Evolutionary conservation across 2,888 invertebrate species (phyloP).

Genomic region (Desoria tigrina): DNA sequence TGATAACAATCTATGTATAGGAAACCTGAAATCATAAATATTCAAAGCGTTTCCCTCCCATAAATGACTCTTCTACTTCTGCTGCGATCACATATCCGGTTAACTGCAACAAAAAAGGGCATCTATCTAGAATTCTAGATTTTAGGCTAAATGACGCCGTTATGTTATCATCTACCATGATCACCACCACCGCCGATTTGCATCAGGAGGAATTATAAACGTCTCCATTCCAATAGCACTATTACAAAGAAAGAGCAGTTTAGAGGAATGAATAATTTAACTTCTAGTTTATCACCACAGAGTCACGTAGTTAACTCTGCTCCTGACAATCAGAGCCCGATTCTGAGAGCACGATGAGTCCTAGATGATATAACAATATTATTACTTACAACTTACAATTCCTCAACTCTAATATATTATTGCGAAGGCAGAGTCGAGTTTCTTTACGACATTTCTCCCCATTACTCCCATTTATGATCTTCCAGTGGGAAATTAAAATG

Average conservation of each 20-base stretch:
- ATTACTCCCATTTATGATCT: slow-evolving; percentile 22
- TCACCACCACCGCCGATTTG: too few species aligned
- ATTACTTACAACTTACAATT: background rate
- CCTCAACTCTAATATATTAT: too few species aligned
- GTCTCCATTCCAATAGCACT: background rate
- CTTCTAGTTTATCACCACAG: background rate
- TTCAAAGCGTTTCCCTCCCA: too few species aligned
- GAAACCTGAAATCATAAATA: too few species aligned
- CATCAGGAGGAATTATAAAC: background rate
- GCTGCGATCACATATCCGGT: too few species aligned
- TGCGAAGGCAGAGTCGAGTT: background rate
- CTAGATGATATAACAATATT: background rate
- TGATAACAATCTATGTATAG: too few species aligned
- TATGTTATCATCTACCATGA: too few species aligned
- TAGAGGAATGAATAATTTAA: slow-evolving; percentile 6
- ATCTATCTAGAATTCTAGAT: too few species aligned
- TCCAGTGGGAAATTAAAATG: slow-evolving; percentile 19
- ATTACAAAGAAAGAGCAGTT: too few species aligned
- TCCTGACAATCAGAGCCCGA: background rate
- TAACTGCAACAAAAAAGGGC: too few species aligned
- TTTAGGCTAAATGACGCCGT: too few species aligned
- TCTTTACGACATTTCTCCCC: slow-evolving; percentile 19
- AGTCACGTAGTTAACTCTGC: slow-evolving; percentile 1
- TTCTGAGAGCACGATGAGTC: background rate
- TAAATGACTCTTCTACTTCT: too few species aligned